These are phyloP conservation scores for Acronicta aceris DNA, from an alignment of 2,888 invertebrate species.

Conservation along the genomic window DNA sequence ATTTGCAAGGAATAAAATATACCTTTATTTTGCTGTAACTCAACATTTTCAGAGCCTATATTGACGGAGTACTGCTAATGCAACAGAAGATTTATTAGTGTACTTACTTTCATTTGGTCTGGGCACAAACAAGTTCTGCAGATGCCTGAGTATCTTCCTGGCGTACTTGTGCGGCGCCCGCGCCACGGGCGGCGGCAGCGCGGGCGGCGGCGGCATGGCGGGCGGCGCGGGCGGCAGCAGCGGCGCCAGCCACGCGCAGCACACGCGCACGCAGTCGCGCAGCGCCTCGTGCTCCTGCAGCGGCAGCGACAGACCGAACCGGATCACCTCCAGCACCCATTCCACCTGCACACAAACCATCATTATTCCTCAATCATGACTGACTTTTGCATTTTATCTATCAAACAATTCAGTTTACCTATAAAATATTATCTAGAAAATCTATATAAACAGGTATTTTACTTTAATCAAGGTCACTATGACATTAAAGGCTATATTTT, in stretches of 20 bases:
- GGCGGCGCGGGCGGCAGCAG: conserved; percentile 96
- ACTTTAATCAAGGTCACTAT: too few species aligned
- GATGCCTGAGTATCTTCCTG: conserved; percentile 96
- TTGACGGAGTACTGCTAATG: too few species aligned
- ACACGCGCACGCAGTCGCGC: conserved; percentile 98
- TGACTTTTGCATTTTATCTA: too few species aligned
- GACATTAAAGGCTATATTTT: too few species aligned
- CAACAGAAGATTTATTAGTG: too few species aligned
- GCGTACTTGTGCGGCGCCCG: conserved; percentile 97
- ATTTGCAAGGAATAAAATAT: too few species aligned
- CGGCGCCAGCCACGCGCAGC: conserved; percentile 98
- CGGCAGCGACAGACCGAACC: conserved; percentile 97
- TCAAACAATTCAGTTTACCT: too few species aligned
- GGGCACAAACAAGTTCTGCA: conserved; percentile 98
- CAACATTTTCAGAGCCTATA: too few species aligned
- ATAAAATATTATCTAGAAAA: too few species aligned
- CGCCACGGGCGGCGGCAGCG: conserved; percentile 96
- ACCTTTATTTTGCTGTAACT: too few species aligned
- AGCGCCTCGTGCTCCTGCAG: conserved; percentile 97
- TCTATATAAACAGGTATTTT: too few species aligned
- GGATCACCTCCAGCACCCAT: conserved; percentile 96
- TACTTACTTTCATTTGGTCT: conserved; percentile 96
- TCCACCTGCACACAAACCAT: conserved; percentile 90
- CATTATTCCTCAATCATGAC: too few species aligned
- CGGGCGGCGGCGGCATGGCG: conserved; percentile 94